Percentiles rank a stretch among this genome's conserved stretches.
phyloP scores from a whole-genome alignment of 1,140 invertebrate genomes.

The Ylistrum balloti region DNA sequence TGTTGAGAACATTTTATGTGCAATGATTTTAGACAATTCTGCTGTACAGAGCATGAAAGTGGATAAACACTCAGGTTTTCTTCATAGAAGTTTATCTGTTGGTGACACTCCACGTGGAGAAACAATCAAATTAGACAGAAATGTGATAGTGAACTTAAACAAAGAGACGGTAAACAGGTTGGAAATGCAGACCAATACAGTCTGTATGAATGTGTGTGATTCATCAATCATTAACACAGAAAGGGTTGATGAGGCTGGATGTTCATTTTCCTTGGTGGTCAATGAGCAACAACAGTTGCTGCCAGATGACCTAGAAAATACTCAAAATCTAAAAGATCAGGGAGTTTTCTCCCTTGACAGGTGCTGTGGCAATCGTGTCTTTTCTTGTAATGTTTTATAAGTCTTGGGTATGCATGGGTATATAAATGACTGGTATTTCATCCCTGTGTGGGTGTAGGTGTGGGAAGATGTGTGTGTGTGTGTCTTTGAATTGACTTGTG shows the following conservation, averaged over 20 bases:
- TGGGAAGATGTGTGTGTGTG: too few relatives aligned
- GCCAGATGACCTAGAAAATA: not conserved
- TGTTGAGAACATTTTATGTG: too few relatives aligned
- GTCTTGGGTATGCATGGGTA: too few relatives aligned
- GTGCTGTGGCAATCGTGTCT: not conserved
- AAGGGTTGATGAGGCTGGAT: not conserved
- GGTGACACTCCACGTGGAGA: not conserved
- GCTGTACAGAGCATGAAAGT: too few relatives aligned
- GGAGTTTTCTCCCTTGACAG: not conserved
- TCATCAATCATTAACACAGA: not conserved
- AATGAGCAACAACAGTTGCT: not conserved
- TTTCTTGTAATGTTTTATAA: too few relatives aligned
- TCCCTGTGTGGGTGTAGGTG: too few relatives aligned
- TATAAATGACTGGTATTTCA: too few relatives aligned
- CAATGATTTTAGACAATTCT: too few relatives aligned
- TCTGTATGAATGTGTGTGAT: not conserved
- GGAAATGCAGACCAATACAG: not conserved
- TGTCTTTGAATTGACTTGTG: too few relatives aligned
- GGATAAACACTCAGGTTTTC: not conserved
- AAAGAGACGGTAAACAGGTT: not conserved
- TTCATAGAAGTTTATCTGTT: conserved; percentile 3
- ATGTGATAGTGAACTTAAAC: not conserved
- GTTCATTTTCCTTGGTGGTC: too few relatives aligned
- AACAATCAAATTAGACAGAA: not conserved
- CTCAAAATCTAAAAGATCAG: not conserved